Percentiles rank a stretch among this genome's conserved stretches.
Evolutionary conservation across 2,113 vertebrate genomes (phyloP).

Genomic region (Rhea pennata): DNA sequence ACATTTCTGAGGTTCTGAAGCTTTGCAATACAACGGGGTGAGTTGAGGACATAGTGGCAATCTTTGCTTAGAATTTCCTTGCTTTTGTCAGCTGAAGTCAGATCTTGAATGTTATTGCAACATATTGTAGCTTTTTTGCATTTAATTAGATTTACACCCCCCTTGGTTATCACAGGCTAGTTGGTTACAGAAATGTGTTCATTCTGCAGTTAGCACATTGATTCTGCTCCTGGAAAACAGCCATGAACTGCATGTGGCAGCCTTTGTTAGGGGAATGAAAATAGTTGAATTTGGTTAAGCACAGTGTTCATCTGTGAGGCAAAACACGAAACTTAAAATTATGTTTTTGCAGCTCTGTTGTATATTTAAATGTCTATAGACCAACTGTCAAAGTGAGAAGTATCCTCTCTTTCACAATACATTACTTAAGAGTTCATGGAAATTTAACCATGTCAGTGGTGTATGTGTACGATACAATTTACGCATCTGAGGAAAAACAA

Average conservation of each 20-base stretch:
- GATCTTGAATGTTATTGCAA: background rate
- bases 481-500: background rate
- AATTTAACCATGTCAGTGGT: background rate
- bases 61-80: background rate
- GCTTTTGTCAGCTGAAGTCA: background rate
- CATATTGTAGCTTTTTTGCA: background rate
- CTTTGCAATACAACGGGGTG: background rate
- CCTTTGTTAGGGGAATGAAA: slow-evolving; percentile 5
- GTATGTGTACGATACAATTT: background rate
- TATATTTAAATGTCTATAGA: background rate
- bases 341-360: background rate
- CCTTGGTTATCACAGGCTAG: background rate
- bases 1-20: background rate
- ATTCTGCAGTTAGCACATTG: background rate
- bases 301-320: background rate
- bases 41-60: background rate
- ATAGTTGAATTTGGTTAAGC: slow-evolving; percentile 4
- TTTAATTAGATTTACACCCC: background rate
- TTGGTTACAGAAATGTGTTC: background rate
- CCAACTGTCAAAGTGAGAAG: background rate
- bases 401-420: background rate
- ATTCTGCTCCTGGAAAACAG: background rate
- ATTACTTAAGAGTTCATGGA: background rate
- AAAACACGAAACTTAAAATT: background rate
- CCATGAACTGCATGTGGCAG: background rate